A percentile compares a stretch with the other conserved stretches of the same genome.
These are phyloP conservation scores for Calephelis virginiensis DNA, from an alignment of 1,140 invertebrate species.

Conservation along the genomic window DNA sequence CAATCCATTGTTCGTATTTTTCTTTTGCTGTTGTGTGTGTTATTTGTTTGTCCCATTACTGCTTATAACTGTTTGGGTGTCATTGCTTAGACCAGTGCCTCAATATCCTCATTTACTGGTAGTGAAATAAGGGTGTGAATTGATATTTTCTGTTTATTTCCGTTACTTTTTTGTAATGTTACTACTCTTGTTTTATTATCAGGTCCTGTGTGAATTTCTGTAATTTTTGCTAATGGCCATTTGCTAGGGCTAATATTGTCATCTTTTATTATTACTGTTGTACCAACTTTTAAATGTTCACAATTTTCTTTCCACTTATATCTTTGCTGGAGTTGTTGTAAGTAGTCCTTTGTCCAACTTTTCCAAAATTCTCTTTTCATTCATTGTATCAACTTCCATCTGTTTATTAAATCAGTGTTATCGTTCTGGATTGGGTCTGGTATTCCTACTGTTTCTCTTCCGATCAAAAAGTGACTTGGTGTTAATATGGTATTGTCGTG, in stretches of 20 bases:
- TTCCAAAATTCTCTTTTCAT: slow-evolving; percentile 27
- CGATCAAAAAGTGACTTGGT: slow-evolving; percentile 27
- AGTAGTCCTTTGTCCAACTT: slow-evolving; percentile 28
- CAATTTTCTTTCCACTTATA: slow-evolving; percentile 26
- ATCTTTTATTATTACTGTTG: slow-evolving; percentile 17
- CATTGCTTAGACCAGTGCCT: no score
- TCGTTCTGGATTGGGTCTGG: slow-evolving; percentile 19
- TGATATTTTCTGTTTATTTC: slow-evolving; percentile 1
- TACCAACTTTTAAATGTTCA: not conserved
- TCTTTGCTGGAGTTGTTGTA: slow-evolving; percentile 20
- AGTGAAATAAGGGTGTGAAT: slow-evolving; percentile 3
- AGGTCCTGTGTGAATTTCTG: slow-evolving; percentile 2
- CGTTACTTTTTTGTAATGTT: not conserved
- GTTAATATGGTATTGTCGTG: slow-evolving; percentile 23
- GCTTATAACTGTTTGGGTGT: no score
- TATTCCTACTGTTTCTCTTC: slow-evolving; percentile 20
- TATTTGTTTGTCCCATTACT: no score
- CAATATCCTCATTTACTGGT: not conserved
- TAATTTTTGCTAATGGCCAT: slow-evolving; percentile 21
- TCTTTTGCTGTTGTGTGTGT: no score
- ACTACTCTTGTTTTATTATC: slow-evolving; percentile 14
- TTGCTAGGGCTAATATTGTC: slow-evolving; percentile 15
- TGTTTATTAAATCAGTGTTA: slow-evolving; percentile 17
- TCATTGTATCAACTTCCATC: slow-evolving; percentile 25
- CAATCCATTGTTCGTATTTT: no score